Percentiles rank a stretch among this genome's conserved stretches.
These are phyloP conservation scores for Pedicia rivosa DNA, from an alignment of 2,888 invertebrate species.

Conservation along the genomic window DNA sequence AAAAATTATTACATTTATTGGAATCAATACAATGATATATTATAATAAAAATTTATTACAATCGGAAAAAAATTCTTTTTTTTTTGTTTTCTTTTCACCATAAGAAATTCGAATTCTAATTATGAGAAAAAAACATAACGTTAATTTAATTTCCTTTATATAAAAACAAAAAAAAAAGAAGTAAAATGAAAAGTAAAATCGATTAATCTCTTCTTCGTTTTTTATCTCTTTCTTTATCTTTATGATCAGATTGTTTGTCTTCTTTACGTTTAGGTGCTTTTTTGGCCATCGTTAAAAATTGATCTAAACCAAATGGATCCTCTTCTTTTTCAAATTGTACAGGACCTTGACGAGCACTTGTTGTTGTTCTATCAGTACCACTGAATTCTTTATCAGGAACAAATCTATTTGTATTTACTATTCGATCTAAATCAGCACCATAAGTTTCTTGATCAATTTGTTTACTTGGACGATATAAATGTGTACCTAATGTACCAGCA, in stretches of 20 bases:
- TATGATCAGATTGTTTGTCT: slow-evolving; percentile 13
- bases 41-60: too few species aligned
- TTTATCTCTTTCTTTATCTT: slow-evolving; percentile 31
- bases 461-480: slow-evolving; percentile 78
- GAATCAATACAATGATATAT: too few species aligned
- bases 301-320: slow-evolving; percentile 97
- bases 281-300: slow-evolving; percentile 95
- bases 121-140: too few species aligned
- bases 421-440: slow-evolving; percentile 76
- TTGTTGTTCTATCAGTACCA: slow-evolving; percentile 60
- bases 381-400: slow-evolving; percentile 96
- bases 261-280: slow-evolving; percentile 48
- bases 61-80: too few species aligned
- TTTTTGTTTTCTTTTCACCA: too few species aligned
- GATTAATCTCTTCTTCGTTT: slow-evolving; percentile 31
- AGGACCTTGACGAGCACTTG: slow-evolving; percentile 64
- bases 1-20: too few species aligned
- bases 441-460: slow-evolving; percentile 83
- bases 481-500: slow-evolving; percentile 66
- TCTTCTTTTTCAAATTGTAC: slow-evolving; percentile 84
- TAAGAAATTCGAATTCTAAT: too few species aligned
- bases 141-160: too few species aligned
- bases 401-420: slow-evolving; percentile 84
- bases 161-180: too few species aligned
- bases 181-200: too few species aligned